Conservation (phyloP, 2,888 invertebrate species). For the Fragum fragum region DNA sequence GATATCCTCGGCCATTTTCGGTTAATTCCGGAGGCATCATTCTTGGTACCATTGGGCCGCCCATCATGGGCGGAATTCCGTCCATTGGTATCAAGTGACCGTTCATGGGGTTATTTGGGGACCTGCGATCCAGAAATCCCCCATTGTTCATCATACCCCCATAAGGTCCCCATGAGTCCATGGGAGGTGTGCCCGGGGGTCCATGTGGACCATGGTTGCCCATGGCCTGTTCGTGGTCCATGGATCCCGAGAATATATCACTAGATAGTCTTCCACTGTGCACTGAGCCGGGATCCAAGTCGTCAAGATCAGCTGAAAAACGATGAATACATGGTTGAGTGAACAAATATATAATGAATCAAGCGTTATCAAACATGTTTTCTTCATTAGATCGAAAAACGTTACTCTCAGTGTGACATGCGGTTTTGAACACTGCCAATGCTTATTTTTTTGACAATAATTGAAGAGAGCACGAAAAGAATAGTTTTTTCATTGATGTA, state of each 20-base stretch:
- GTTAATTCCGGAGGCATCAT: slow-evolving; percentile 79
- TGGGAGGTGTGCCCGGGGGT: slow-evolving; percentile 82
- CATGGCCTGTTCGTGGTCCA: slow-evolving; percentile 83
- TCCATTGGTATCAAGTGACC: slow-evolving; percentile 81
- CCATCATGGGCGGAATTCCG: slow-evolving; percentile 72
- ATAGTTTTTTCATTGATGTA: no score
- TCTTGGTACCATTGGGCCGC: slow-evolving; percentile 70
- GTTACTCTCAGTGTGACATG: no score
- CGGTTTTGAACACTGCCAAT: no score
- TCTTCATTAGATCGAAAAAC: no score
- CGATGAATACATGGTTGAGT: no score
- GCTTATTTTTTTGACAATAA: no score
- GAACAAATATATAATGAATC: no score
- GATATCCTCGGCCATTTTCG: slow-evolving; percentile 77
- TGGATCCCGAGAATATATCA: slow-evolving; percentile 79
- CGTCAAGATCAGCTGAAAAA: slow-evolving; percentile 75
- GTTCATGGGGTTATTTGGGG: slow-evolving; percentile 77
- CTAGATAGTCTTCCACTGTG: slow-evolving; percentile 77
- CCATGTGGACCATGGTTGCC: slow-evolving; percentile 82
- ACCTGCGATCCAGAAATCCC: slow-evolving; percentile 80
- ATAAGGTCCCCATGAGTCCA: slow-evolving; percentile 78
- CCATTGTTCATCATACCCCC: slow-evolving; percentile 71
- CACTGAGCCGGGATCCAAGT: slow-evolving; percentile 75
- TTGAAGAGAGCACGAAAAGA: no score
- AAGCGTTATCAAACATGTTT: no score